These are phyloP conservation scores for Sebastes iracundus DNA, from an alignment of 2,797 vertebrate genomes.

Conservation along the genomic window DNA sequence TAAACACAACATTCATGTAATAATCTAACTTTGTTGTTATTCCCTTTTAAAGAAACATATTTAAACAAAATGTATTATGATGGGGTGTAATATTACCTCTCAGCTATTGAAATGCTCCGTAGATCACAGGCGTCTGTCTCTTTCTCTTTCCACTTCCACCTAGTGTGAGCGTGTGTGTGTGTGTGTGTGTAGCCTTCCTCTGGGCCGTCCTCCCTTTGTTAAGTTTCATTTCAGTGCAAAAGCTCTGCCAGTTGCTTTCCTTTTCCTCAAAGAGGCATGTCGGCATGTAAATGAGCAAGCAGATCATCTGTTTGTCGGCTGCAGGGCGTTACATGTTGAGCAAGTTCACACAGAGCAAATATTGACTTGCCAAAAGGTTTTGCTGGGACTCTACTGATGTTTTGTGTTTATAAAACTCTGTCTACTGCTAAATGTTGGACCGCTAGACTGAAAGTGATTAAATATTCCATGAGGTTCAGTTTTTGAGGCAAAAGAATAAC, in stretches of 20 bases:
- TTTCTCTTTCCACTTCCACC: neutral
- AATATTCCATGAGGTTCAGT: neutral
- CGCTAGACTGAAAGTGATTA: neutral
- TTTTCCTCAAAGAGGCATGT: neutral
- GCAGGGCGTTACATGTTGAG: neutral
- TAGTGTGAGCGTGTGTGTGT: neutral
- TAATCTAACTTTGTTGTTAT: neutral
- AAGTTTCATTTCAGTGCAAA: slow-evolving; percentile 56
- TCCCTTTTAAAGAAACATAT: neutral
- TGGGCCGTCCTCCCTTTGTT: neutral
- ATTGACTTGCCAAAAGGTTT: neutral
- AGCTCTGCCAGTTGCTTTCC: neutral
- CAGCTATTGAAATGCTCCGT: neutral
- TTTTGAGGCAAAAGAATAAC: neutral
- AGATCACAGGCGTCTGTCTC: neutral
- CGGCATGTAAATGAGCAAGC: neutral
- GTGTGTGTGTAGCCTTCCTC: neutral
- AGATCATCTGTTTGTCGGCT: neutral
- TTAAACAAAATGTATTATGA: neutral
- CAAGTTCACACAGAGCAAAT: slow-evolving; percentile 16
- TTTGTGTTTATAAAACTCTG: neutral
- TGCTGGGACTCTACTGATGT: too few species aligned
- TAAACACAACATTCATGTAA: neutral
- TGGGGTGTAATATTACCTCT: slow-evolving; percentile 24
- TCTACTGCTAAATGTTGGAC: neutral